Evolutionary conservation across 2,113 vertebrate species (phyloP).

Genomic region (rat (Rattus norvegicus)): GRCr8 NC_086031.1:28992501-28993000

Average conservation of each 20-base stretch:
- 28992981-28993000: background rate
- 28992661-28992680: background rate
- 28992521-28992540: background rate
- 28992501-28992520: background rate
- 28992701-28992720: background rate
- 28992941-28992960: background rate
- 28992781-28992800: background rate
- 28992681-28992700: background rate
- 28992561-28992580: no score
- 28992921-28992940: background rate
- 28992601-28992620: background rate
- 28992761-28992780: background rate
- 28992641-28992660: background rate
- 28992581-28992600: background rate
- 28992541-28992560: background rate
- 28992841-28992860: background rate
- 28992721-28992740: background rate
- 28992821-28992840: accelerated
- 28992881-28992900: background rate
- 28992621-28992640: background rate
- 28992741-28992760: background rate
- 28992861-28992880: background rate
- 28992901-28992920: background rate
- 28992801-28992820: background rate
- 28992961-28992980: background rate